Percentiles rank a stretch among this genome's conserved stretches.
Evolutionary conservation across 1,140 invertebrate genomes (phyloP).

Genomic region (Tetraneura akinire): DNA sequence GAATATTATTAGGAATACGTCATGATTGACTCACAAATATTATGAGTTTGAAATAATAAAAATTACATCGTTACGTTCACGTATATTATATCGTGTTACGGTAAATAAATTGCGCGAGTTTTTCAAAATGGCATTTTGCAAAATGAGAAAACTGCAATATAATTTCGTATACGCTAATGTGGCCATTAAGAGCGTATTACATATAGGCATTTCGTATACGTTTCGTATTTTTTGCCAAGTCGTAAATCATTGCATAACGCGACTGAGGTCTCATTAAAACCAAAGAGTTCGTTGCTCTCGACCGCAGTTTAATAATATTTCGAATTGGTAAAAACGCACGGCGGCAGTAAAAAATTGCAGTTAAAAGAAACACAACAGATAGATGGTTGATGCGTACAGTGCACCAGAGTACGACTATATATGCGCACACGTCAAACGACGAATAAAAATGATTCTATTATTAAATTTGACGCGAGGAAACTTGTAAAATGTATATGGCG

Average conservation of each 20-base stretch:
- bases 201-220: constrained; percentile 21
- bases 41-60: too few relatives aligned
- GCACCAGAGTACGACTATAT: not conserved
- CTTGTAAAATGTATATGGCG: constrained; percentile 14
- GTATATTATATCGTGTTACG: too few relatives aligned
- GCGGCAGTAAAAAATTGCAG: too few relatives aligned
- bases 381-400: too few relatives aligned
- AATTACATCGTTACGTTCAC: too few relatives aligned
- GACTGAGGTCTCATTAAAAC: constrained; percentile 36
- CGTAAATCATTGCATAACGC: constrained; percentile 19
- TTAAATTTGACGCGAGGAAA: constrained; percentile 44
- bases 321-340: not conserved
- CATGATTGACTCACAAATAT: too few relatives aligned
- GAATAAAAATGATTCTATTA: constrained; percentile 27
- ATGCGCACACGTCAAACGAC: constrained; percentile 14
- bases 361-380: too few relatives aligned
- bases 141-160: constrained; percentile 2
- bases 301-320: not conserved
- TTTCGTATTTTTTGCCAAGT: constrained; percentile 45
- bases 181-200: constrained; percentile 1
- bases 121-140: not conserved
- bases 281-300: constrained; percentile 35
- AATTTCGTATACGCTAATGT: too few relatives aligned
- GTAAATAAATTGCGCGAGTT: not conserved
- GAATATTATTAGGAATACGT: too few relatives aligned